phyloP scores from a whole-genome alignment of 2,113 vertebrate species.

The Percopsis transmontana region DNA sequence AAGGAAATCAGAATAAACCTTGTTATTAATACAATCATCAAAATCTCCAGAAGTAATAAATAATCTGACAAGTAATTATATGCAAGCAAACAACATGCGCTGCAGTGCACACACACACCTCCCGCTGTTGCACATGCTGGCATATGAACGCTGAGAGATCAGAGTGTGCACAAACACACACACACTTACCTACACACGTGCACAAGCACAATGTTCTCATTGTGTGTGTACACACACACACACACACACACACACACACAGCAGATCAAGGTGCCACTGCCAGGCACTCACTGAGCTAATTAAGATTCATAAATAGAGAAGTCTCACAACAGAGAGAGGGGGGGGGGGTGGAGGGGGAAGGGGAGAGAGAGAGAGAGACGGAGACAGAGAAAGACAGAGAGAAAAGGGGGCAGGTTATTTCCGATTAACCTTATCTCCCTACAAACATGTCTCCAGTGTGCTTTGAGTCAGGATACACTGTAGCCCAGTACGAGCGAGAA shows the following conservation, averaged over 20 bases:
- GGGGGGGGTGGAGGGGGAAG: background rate
- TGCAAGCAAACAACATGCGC: background rate
- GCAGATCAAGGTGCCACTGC: slow-evolving; percentile 53
- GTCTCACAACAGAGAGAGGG: slow-evolving; percentile 30
- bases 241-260: slow-evolving; percentile 1
- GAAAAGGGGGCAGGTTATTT: slow-evolving; percentile 3
- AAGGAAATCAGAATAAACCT: slow-evolving; percentile 12
- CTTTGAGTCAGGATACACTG: background rate
- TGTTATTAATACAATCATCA: slow-evolving; percentile 36
- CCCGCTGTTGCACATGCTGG: slow-evolving; percentile 22
- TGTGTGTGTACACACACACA: slow-evolving; percentile 8
- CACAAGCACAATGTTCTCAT: too few species aligned
- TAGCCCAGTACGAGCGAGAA: background rate
- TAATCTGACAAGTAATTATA: slow-evolving; percentile 46
- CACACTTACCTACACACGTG: background rate
- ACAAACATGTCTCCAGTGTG: background rate
- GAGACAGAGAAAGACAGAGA: slow-evolving; percentile 1
- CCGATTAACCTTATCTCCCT: slow-evolving; percentile 1
- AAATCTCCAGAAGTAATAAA: slow-evolving; percentile 46
- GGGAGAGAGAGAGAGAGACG: slow-evolving; percentile 1
- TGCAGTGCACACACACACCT: slow-evolving; percentile 6
- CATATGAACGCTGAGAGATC: slow-evolving; percentile 1
- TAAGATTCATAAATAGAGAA: slow-evolving; percentile 62
- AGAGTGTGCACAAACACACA: background rate
- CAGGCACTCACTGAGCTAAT: slow-evolving; percentile 54